phyloP scores from a whole-genome alignment of 2,888 invertebrate species.

The Idaea aversata region DNA sequence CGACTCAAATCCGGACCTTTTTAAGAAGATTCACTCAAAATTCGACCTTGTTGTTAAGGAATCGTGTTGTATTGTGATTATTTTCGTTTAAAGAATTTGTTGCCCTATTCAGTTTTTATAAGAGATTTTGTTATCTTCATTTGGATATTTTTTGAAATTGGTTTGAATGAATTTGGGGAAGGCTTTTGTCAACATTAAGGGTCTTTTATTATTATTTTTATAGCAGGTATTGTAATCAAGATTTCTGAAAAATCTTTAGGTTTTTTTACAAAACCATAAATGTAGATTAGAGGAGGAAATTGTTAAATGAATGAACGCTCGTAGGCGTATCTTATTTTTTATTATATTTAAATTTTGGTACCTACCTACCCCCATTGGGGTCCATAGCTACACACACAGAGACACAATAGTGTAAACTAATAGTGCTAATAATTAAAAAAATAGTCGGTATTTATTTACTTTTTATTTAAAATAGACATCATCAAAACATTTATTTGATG shows the following conservation, averaged over 20 bases:
- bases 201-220: background rate
- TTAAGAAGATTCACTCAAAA: background rate
- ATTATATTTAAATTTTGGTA: too few relatives aligned
- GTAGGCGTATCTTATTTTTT: too few relatives aligned
- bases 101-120: background rate
- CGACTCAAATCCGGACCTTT: constrained; percentile 59
- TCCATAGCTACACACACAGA: too few relatives aligned
- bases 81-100: background rate
- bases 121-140: background rate
- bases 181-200: background rate
- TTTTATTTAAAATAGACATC: too few relatives aligned
- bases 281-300: too few relatives aligned
- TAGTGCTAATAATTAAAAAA: too few relatives aligned
- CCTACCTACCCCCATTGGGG: too few relatives aligned
- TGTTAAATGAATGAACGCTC: too few relatives aligned
- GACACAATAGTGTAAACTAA: too few relatives aligned
- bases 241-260: background rate
- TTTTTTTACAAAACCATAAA: too few relatives aligned
- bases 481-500: too few relatives aligned
- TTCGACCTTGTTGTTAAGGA: background rate
- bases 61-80: background rate
- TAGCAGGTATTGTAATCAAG: background rate
- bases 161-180: background rate
- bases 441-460: too few relatives aligned
- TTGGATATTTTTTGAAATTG: constrained; percentile 1